phyloP scores from a whole-genome alignment of 2,797 vertebrate genomes.

The Muscicapa striata region DNA sequence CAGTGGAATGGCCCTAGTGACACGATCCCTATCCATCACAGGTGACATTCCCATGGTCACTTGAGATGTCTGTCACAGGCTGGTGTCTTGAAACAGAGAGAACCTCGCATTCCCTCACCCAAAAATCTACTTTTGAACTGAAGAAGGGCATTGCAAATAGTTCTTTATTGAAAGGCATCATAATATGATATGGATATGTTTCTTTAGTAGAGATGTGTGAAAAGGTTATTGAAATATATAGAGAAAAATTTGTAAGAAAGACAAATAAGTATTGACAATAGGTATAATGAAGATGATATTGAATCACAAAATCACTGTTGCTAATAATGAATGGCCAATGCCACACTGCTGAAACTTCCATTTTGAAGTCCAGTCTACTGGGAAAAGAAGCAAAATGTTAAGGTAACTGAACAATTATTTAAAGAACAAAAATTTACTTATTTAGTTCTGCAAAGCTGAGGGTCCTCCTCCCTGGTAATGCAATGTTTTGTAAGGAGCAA shows the following conservation, averaged over 20 bases:
- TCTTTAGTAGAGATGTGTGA: neutral
- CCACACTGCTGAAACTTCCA: neutral
- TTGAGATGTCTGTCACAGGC: neutral
- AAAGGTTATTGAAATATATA: neutral
- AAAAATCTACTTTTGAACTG: neutral
- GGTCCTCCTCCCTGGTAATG: neutral
- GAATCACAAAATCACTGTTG: neutral
- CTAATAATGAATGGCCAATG: neutral
- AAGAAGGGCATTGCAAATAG: neutral
- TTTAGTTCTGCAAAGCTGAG: neutral
- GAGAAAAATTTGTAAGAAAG: neutral
- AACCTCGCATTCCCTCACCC: neutral
- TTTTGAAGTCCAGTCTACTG: neutral
- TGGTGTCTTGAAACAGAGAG: neutral
- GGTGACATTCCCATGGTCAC: neutral
- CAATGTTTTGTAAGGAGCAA: neutral
- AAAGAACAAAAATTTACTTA: neutral
- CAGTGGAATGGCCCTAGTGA: neutral
- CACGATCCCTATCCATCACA: neutral
- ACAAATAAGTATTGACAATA: neutral
- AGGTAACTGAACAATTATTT: neutral
- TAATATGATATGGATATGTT: neutral
- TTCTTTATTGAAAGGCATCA: neutral
- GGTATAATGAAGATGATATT: neutral
- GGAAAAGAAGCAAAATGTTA: neutral